Base-by-base conservation (phyloP, 2,797 vertebrate species). In the Babyrousa celebensis region DNA sequence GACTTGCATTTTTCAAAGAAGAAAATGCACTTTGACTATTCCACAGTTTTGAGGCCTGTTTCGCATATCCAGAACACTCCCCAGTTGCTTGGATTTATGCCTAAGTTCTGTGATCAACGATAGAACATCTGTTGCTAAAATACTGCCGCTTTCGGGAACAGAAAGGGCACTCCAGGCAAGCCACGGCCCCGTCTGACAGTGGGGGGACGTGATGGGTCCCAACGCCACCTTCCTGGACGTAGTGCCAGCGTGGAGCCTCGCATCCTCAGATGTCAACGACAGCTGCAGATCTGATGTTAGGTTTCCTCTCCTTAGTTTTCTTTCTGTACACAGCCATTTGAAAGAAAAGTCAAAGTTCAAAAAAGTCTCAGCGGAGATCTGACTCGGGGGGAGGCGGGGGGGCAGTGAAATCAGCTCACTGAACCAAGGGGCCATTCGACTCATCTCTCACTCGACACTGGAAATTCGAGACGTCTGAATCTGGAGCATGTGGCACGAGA, bases 131-230 rank as follows among this genome's bases (percentile, higher is more conserved):
- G 90, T 89, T 97, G 52, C 90, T 95, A 90, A 95, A 87, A 96
- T 89, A 29, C 52, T 93, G 89, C 93, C 92, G 96, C 96, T 98
- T 98, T 96, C 96, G 94, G 48, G 96, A 90, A 85, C 36, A 97
- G 86, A 68, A 82, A 16, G 25, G 72, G 58, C 97, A 97, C 88
- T 96, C 95, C 94, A 97, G 96, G 95, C 97, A 97, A 94, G 96
- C 96, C 97, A 95, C 60, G 54, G 93, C 96, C 95, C 94, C 94
- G 97, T 96, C 68, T 93, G 95, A 97, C 80, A 83, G 94, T 96
- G 97, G 97, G 92, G 95, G 94, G 92, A 77, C 48, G 62, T 63
- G 95, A 95, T 43, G 21, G 97, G 91, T 74, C 95, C 85, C 93
- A 96, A 94, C 93, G 97, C 96, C 96, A 94, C 0, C 0, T 80